Evolutionary conservation across 2,113 vertebrate genomes (phyloP).

Genomic region (Poeciliopsis turrubarensis): DNA sequence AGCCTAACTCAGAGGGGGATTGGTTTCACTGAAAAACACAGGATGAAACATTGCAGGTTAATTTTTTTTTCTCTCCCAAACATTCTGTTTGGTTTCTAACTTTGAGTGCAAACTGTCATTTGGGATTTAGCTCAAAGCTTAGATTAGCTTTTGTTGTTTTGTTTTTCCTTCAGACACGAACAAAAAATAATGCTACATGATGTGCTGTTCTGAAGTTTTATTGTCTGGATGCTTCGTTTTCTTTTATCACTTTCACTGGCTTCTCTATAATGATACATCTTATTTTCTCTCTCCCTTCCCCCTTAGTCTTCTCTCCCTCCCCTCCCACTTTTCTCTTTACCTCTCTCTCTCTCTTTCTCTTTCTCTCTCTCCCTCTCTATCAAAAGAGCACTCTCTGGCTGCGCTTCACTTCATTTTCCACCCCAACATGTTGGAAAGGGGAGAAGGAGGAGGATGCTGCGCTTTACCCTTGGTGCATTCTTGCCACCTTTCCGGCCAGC

Average conservation of each 20-base stretch:
- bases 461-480: conserved; percentile 72
- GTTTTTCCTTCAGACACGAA: background rate
- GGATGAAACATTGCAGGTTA: background rate
- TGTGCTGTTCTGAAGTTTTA: conserved; percentile 12
- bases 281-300: conserved; percentile 54
- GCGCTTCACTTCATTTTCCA: conserved; percentile 67
- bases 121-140: background rate
- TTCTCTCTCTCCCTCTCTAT: conserved; percentile 62
- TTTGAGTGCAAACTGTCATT: background rate
- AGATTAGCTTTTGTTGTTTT: background rate
- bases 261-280: conserved; percentile 47
- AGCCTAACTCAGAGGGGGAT: background rate
- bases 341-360: conserved; percentile 60
- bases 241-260: conserved; percentile 26
- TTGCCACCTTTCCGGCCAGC: conserved; percentile 67
- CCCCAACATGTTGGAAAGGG: conserved; percentile 79
- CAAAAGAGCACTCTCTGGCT: conserved; percentile 66
- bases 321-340: conserved; percentile 52
- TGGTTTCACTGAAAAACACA: background rate
- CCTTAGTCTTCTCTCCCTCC: conserved; percentile 45
- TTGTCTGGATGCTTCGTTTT: background rate
- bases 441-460: conserved; percentile 75
- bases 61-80: background rate
- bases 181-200: conserved; percentile 4
- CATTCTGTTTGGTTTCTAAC: background rate